Evolutionary conservation across 2,113 vertebrate species (phyloP).

Genomic region (Pogona vitticeps): DNA sequence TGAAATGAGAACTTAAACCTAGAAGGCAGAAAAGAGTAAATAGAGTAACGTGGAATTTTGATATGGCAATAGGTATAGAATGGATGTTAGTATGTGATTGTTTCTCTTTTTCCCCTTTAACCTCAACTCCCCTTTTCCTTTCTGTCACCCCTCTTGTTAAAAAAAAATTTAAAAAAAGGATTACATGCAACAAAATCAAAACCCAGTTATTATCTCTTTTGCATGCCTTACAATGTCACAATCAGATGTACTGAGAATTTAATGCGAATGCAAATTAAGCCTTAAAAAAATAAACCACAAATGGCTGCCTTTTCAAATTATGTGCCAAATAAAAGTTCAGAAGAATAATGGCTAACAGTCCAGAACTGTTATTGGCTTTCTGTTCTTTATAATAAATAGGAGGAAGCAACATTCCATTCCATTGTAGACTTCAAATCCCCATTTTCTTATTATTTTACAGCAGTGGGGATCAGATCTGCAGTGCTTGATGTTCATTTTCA

Average conservation of each 20-base stretch:
- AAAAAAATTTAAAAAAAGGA: slow-evolving; percentile 39
- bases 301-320: slow-evolving; percentile 2
- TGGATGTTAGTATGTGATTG: too few relatives aligned
- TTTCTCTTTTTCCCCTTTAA: too few relatives aligned
- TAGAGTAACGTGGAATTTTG: too few relatives aligned
- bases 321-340: not conserved
- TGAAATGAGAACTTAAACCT: too few relatives aligned
- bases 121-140: too few relatives aligned
- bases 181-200: slow-evolving; percentile 51
- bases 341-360: not conserved
- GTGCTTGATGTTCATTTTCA: slow-evolving; percentile 10
- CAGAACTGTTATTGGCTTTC: slow-evolving; percentile 15
- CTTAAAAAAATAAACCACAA: slow-evolving; percentile 8
- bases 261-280: slow-evolving; percentile 43
- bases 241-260: slow-evolving; percentile 40
- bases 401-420: not conserved
- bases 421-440: not conserved
- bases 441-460: not conserved
- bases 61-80: too few relatives aligned
- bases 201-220: slow-evolving; percentile 28
- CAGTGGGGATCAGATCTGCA: not conserved
- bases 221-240: slow-evolving; percentile 22
- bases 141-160: too few relatives aligned
- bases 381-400: slow-evolving; percentile 18
- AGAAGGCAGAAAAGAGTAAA: too few relatives aligned